phyloP scores from a whole-genome alignment of 37 sponge, comb jelly and placozoan species.

The Eunapius fragilis region DNA sequence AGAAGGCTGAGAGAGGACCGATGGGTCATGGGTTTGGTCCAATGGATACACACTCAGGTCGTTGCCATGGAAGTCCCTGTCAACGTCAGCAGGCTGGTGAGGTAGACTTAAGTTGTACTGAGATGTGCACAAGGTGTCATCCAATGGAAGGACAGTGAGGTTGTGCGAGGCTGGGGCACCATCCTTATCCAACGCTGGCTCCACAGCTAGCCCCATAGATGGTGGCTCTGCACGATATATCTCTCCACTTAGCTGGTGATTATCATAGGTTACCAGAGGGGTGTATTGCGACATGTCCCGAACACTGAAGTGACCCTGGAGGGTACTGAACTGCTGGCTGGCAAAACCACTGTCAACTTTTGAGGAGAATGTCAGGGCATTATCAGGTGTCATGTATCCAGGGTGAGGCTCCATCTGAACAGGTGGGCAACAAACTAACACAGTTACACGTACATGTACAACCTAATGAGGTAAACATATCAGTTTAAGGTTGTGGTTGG shows the following conservation, averaged over 20 bases:
- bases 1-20: background rate
- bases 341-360: constrained; percentile 44
- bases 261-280: background rate
- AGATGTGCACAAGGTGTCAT: background rate
- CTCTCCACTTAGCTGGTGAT: background rate
- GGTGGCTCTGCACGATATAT: background rate
- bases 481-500: too few species aligned
- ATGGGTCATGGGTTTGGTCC: background rate
- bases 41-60: background rate
- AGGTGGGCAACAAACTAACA: too few species aligned
- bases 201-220: background rate
- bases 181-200: too few species aligned
- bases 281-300: background rate
- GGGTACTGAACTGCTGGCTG: constrained; percentile 13
- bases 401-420: too few species aligned
- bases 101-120: background rate
- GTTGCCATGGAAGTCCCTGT: background rate
- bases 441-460: background rate
- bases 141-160: background rate
- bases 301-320: constrained; percentile 6
- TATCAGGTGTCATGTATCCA: background rate
- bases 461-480: background rate
- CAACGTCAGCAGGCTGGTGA: too few species aligned
- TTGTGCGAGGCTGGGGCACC: background rate
- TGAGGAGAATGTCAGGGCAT: background rate